Evolutionary conservation across 2,113 vertebrate genomes (phyloP).

Genomic region (Oryzias melastigma): DNA sequence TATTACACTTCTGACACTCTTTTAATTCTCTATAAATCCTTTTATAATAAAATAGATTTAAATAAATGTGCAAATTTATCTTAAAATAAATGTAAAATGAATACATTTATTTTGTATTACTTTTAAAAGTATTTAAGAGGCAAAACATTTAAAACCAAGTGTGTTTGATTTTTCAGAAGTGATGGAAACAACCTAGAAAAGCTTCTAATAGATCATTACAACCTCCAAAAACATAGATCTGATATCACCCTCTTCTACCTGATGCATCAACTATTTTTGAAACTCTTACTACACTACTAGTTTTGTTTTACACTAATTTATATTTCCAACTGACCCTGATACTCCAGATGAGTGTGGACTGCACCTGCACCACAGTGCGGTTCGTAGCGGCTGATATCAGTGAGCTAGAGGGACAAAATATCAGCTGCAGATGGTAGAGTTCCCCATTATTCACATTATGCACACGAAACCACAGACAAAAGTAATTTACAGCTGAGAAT

Average conservation of each 20-base stretch:
- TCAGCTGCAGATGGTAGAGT: constrained; percentile 2
- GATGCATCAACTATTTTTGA: background rate
- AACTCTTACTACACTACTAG: background rate
- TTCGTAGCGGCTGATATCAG: constrained; percentile 20
- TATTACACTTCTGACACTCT: too few species aligned
- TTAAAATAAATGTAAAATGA: too few species aligned
- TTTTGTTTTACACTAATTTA: constrained; percentile 13
- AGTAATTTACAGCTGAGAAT: too few species aligned
- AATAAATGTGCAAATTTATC: too few species aligned
- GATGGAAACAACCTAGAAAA: background rate
- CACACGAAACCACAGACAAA: too few species aligned
- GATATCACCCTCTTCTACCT: constrained; percentile 9
- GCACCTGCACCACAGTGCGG: constrained; percentile 35
- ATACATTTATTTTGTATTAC: too few species aligned
- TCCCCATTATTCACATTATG: too few species aligned
- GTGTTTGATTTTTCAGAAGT: too few species aligned
- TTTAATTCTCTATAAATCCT: too few species aligned
- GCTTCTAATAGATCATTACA: background rate
- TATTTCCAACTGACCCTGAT: constrained; percentile 27
- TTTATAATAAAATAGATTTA: too few species aligned
- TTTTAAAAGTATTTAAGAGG: too few species aligned
- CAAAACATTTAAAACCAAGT: too few species aligned
- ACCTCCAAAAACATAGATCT: background rate
- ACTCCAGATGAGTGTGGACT: background rate
- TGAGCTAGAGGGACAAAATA: constrained; percentile 7